phyloP scores from a whole-genome alignment of 2,888 invertebrate species.

The Zhuqinia jingwanae region DNA sequence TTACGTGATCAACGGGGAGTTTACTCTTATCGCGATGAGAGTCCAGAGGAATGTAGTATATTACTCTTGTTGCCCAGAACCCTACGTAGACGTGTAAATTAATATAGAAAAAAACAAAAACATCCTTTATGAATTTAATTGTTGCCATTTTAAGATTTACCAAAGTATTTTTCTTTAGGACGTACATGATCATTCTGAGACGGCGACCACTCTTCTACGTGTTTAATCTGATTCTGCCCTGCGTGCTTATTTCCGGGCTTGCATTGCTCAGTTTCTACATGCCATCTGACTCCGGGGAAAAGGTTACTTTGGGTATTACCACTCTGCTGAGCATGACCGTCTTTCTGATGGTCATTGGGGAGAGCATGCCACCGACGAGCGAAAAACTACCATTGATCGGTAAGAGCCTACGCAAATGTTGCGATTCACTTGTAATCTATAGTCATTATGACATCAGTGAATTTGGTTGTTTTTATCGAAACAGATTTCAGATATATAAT shows the following conservation, averaged over 20 bases:
- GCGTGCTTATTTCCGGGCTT: conserved; percentile 83
- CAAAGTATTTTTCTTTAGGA: no score
- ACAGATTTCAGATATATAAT: no score
- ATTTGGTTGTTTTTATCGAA: no score
- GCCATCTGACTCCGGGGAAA: conserved; percentile 83
- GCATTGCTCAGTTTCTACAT: conserved; percentile 84
- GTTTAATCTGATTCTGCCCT: conserved; percentile 82
- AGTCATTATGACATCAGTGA: no score
- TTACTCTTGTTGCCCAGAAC: conserved; percentile 81
- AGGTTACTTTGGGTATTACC: conserved; percentile 83
- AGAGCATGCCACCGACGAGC: conserved; percentile 84
- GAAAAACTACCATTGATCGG: conserved; percentile 84
- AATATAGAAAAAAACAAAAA: no score
- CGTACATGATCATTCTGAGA: conserved; percentile 82
- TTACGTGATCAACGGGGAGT: conserved; percentile 83
- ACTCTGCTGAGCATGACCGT: conserved; percentile 84
- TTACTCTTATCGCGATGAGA: conserved; percentile 82
- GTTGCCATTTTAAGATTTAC: no score
- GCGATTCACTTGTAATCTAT: neutral
- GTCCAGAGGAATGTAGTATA: conserved; percentile 80
- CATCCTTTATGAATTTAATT: no score
- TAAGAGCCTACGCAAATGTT: conserved; percentile 77
- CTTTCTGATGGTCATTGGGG: conserved; percentile 83
- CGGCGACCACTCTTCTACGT: conserved; percentile 83
- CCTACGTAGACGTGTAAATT: conserved; percentile 83